Percentiles rank a stretch among this genome's conserved stretches.
These are phyloP conservation scores for Sander lucioperca DNA, from an alignment of 2,113 vertebrate genomes.

Conservation along the genomic window DNA sequence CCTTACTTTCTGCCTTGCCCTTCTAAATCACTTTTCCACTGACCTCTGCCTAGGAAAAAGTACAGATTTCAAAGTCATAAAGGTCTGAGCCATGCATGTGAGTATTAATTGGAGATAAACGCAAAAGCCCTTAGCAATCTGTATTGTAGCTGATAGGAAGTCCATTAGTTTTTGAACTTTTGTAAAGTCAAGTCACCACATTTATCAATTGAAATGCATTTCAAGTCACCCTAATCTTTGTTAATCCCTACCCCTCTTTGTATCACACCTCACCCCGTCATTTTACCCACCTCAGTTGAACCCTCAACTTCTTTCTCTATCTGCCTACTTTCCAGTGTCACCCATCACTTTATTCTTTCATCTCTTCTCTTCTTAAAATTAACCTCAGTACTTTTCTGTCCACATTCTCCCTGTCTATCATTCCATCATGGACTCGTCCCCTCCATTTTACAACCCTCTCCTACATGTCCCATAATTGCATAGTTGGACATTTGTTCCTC, in stretches of 20 bases:
- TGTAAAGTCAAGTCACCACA: constrained; percentile 5
- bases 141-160: constrained; percentile 17
- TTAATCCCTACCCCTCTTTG: constrained; percentile 13
- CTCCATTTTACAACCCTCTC: constrained; percentile 14
- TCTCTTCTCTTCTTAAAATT: not conserved
- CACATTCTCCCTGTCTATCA: not conserved
- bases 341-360: too few species aligned
- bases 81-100: not conserved
- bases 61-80: constrained; percentile 13
- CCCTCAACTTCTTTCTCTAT: not conserved
- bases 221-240: constrained; percentile 20
- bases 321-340: not conserved
- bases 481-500: constrained; percentile 20
- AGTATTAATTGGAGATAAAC: constrained; percentile 38
- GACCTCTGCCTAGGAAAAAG: constrained; percentile 34
- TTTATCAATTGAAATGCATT: constrained; percentile 29
- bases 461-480: constrained; percentile 28
- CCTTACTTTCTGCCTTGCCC: not conserved
- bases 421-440: constrained; percentile 2
- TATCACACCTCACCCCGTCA: not conserved
- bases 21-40: constrained; percentile 33
- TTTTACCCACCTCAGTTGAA: not conserved
- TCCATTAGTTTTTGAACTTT: constrained; percentile 24
- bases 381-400: constrained; percentile 3
- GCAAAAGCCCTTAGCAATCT: constrained; percentile 8